Evolutionary conservation across 1,140 invertebrate genomes (phyloP).

Genomic region (Lasioglossum albipes): DNA sequence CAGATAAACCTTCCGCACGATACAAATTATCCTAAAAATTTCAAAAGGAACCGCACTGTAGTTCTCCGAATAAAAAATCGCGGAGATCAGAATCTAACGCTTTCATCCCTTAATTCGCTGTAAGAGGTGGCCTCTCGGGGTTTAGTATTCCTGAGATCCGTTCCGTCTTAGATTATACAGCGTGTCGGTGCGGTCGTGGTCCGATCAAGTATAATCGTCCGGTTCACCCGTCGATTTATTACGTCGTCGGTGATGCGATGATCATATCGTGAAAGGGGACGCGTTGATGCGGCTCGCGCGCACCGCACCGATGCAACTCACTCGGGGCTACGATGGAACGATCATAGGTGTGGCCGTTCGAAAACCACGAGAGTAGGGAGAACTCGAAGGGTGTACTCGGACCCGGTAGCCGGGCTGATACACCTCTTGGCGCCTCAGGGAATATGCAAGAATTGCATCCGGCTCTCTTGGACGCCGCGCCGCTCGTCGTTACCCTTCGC

Average conservation of each 20-base stretch:
- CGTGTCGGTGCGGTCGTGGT: too few species aligned
- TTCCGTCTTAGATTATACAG: too few species aligned
- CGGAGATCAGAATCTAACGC: too few species aligned
- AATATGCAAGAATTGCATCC: slow-evolving; percentile 46
- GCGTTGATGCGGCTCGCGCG: background rate
- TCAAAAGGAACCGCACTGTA: too few species aligned
- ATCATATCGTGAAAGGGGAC: slow-evolving; percentile 27
- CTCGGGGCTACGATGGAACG: slow-evolving; percentile 11
- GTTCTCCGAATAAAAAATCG: too few species aligned
- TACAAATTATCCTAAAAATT: too few species aligned
- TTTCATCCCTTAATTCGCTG: too few species aligned
- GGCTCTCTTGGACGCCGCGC: slow-evolving; percentile 40
- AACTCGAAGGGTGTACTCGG: background rate
- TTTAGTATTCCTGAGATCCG: too few species aligned
- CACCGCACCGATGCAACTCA: slow-evolving; percentile 15
- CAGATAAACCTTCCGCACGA: too few species aligned
- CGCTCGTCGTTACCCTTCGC: slow-evolving; percentile 43
- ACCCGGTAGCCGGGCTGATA: slow-evolving; percentile 7
- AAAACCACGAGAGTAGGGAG: slow-evolving; percentile 8
- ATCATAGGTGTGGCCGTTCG: slow-evolving; percentile 29
- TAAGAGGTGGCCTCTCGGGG: too few species aligned
- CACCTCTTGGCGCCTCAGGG: background rate
- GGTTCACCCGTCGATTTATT: background rate
- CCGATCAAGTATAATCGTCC: background rate
- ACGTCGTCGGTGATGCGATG: background rate